Evolutionary conservation across 1,140 invertebrate species (phyloP).

Genomic region (Schlechtendalia chinensis): DNA sequence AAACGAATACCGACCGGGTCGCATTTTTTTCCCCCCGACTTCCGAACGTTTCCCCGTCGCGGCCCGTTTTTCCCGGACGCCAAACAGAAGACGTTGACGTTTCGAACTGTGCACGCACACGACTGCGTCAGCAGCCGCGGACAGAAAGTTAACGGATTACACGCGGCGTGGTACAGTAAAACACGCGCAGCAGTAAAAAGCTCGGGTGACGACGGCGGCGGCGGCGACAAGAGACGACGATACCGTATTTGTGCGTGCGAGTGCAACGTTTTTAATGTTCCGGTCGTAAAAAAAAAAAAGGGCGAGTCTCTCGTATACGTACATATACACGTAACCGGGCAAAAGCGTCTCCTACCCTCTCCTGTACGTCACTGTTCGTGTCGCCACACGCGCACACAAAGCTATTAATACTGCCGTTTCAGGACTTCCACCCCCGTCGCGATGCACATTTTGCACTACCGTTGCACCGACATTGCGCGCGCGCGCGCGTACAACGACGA

Average conservation of each 20-base stretch:
- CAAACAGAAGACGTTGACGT: too few relatives aligned
- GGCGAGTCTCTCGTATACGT: constrained; percentile 14
- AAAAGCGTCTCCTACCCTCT: background rate
- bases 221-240: background rate
- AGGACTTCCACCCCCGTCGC: background rate
- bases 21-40: too few relatives aligned
- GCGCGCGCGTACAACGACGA: background rate
- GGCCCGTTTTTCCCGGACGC: too few relatives aligned
- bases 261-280: constrained; percentile 32
- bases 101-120: too few relatives aligned
- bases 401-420: background rate
- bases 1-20: too few relatives aligned
- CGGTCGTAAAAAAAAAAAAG: constrained; percentile 38
- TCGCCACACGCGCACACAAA: background rate
- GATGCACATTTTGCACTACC: constrained; percentile 41
- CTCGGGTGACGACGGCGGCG: constrained; percentile 2
- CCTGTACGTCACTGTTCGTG: background rate
- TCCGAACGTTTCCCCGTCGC: too few relatives aligned
- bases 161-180: too few relatives aligned
- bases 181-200: constrained; percentile 5
- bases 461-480: background rate
- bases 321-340: background rate
- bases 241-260: too few relatives aligned
- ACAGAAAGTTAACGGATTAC: too few relatives aligned
- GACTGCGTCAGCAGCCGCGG: too few relatives aligned